Percentiles rank a stretch among this genome's conserved stretches.
Conservation (phyloP, 2,113 vertebrate species). For the Ibidorhyncha struthersii region DNA sequence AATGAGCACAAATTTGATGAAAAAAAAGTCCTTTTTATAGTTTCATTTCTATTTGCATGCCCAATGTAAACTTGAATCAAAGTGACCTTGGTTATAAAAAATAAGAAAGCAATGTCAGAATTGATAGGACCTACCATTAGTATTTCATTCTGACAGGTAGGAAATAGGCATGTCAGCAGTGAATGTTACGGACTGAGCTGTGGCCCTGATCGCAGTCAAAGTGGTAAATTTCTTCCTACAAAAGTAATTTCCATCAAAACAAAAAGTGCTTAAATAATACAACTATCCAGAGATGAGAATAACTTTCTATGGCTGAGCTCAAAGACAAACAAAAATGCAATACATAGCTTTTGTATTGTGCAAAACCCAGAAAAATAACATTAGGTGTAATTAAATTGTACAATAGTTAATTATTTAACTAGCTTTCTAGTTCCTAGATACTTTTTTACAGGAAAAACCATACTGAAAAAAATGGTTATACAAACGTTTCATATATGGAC, state of each 20-base stretch:
- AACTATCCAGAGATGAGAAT: constrained; percentile 50
- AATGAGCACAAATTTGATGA: background rate
- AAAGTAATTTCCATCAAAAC: constrained; percentile 74
- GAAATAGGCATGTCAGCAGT: constrained; percentile 75
- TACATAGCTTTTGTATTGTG: background rate
- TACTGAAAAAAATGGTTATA: background rate
- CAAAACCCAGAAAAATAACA: background rate
- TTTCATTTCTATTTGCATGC: constrained; percentile 70
- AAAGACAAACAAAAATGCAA: constrained; percentile 52
- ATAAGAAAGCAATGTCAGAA: constrained; percentile 73
- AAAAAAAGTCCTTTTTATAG: constrained; percentile 23
- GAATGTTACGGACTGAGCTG: constrained; percentile 66
- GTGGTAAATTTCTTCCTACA: constrained; percentile 64
- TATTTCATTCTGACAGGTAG: constrained; percentile 79
- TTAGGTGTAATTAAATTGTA: background rate
- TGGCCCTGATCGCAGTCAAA: constrained; percentile 66
- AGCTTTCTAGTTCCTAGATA: background rate
- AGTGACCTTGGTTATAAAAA: constrained; percentile 77
- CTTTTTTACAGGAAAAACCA: background rate
- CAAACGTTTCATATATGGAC: background rate
- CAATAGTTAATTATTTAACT: background rate
- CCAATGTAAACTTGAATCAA: constrained; percentile 70
- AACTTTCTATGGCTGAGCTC: constrained; percentile 1
- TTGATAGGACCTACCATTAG: constrained; percentile 69
- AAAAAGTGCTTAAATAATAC: constrained; percentile 68